Evolutionary conservation across 37 sponge, comb jelly and placozoan species (phyloP), one percentile per base, ranked within the genome.

Genomic region (Bolinopsis microptera): DNA sequence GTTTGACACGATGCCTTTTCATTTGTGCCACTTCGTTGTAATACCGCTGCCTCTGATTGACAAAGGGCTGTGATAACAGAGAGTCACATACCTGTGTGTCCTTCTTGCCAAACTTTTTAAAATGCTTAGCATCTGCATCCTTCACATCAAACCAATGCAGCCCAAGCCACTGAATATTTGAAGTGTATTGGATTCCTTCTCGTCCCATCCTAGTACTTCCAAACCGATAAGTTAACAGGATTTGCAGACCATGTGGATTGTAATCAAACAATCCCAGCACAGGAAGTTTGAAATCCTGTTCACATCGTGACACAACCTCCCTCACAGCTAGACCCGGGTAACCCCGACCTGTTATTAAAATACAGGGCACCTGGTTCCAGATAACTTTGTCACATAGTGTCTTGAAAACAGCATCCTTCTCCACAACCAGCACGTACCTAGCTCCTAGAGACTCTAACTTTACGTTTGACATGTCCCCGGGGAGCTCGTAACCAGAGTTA

Each of bases 391-490:
- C 97, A 93, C 97, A 96, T 32, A 98, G 95, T 68, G 95, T 95
- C 32, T 95, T 98, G 94, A 98, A 98, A 0, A 98, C 96, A 40
- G 98, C 98, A 94, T 98, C 98, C 94, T 98, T 98, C 94, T 98
- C 98, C 69, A 98, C 98, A 28, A 98, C 96, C 35, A 98, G 76
- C 36, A 98, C 95, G 93, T 96, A 98, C 33, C 98, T 92, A 18
- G 98, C 97, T 67, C 98, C 98, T 22, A 96, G 94, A 37, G 94
- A 94, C 67, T 92, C 93, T 92, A 98, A 95, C 28, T 25, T 67
- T 9, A 96, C 94, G 0, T 77, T 92, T 18, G 95, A 94, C 27
- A 94, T 69, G 18, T 94, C 76, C 0, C 98, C 98, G n/a, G 98
- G 98, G 30, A 98, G 48, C 41, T 39, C 41, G 35, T 41, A 86